Evolutionary conservation across 2,797 vertebrate species (phyloP), one percentile per base, ranked within the genome.

Genomic region (Melopsittacus undulatus): DNA sequence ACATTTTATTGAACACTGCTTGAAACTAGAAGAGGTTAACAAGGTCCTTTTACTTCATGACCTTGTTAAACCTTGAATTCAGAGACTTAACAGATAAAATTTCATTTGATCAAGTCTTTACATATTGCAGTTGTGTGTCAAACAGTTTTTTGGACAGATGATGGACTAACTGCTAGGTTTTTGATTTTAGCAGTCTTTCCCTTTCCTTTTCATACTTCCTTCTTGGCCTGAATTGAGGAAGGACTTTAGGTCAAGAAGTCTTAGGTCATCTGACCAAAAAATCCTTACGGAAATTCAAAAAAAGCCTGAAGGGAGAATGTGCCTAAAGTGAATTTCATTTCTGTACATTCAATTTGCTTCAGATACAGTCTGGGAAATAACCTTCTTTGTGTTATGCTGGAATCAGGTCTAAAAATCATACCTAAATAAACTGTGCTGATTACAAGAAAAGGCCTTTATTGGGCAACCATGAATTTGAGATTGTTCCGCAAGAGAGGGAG

Each of bases 131-230:
- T 19, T 51, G 12, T 9, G 19, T 86, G 45, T 40, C 32, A 78
- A 73, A 54, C 26, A 73, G 49, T 21, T 43, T 59, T 89, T 67
- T 69, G 22, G 54, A 73, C 59, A 88, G 40, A 43, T 77, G 23
- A 54, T 5, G 13, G 34, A 43, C 51, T 72, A 78, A n/a, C 29
- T 42, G n/a, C 34, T 67, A 64, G 23, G 46, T 26, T 92, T 86
- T 54, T 61, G 5, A 22, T 67, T 91, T 88, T 75, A 87, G 66
- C 34, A 57, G 38, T 67, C 84, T 63, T 77, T 91, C 66, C 73
- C 49, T 91, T 94, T 94, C 57, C 52, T 92, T 90, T 75, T 87
- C 59, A 36, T 52, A 83, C 81, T 93, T 95, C 91, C 64, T 79
- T 54, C 57, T 89, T 48, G 51, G 72, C 61, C 67, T 90, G 51